Evolutionary conservation across 2,113 vertebrate species (phyloP).

Genomic region (Potamarius usumacintae): DNA sequence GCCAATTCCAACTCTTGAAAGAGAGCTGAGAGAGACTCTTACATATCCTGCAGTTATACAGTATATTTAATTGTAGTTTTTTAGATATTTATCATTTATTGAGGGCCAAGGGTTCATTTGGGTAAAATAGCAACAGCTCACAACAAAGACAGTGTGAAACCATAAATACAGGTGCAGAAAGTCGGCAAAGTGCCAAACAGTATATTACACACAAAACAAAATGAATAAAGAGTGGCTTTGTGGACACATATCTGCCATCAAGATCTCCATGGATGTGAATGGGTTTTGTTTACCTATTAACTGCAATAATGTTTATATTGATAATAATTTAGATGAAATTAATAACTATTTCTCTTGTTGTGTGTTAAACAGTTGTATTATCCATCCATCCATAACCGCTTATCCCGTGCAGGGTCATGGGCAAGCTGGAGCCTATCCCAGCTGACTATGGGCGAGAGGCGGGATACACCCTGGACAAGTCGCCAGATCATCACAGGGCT

Average conservation of each 20-base stretch:
- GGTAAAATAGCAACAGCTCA: slow-evolving; percentile 20
- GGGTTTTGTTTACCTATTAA: slow-evolving; percentile 12
- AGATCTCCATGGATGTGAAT: neutral
- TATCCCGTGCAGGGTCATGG: too few relatives aligned
- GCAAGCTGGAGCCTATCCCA: too few relatives aligned
- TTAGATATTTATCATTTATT: slow-evolving; percentile 20
- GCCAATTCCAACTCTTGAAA: slow-evolving; percentile 59
- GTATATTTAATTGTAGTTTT: slow-evolving; percentile 17
- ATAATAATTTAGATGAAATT: slow-evolving; percentile 21
- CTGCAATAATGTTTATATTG: neutral
- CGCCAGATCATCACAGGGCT: too few relatives aligned
- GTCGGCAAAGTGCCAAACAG: neutral
- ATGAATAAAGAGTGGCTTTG: neutral
- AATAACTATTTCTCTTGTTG: neutral
- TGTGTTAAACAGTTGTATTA: neutral
- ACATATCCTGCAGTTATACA: slow-evolving; percentile 1
- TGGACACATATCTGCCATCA: slow-evolving; percentile 10
- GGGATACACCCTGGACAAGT: too few relatives aligned
- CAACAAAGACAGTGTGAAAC: neutral
- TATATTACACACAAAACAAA: slow-evolving; percentile 8
- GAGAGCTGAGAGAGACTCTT: slow-evolving; percentile 54
- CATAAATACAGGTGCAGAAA: slow-evolving; percentile 24
- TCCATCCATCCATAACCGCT: too few relatives aligned
- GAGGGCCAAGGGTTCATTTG: slow-evolving; percentile 14
- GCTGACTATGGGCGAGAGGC: too few relatives aligned